Percentiles rank a stretch among this genome's conserved stretches.
Evolutionary conservation across 2,888 invertebrate species (phyloP).

Genomic region (Lasioglossum malachurum): DNA sequence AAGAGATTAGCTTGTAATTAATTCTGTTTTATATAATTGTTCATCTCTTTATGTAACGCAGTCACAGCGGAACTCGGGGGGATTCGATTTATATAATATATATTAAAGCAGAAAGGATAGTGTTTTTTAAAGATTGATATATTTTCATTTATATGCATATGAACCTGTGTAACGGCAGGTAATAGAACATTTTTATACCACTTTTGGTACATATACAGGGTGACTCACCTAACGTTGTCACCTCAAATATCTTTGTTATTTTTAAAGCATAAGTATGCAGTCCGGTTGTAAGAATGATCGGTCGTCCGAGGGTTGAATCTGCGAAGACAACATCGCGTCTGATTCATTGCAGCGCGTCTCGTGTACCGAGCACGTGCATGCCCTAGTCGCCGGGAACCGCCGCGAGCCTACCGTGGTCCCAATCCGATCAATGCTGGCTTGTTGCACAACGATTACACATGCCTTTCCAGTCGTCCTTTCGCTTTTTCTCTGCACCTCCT

Average conservation of each 20-base stretch:
- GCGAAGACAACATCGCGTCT: background rate
- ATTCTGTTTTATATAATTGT: background rate
- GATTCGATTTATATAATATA: no score
- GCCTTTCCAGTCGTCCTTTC: conserved; percentile 69
- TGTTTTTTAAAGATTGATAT: no score
- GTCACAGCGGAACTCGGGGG: background rate
- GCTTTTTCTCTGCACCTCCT: conserved; percentile 60
- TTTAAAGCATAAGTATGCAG: background rate
- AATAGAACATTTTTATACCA: no score
- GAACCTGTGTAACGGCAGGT: no score
- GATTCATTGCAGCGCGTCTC: conserved; percentile 19
- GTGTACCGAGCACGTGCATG: conserved; percentile 61
- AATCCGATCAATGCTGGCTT: conserved; percentile 41
- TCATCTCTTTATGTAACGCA: background rate
- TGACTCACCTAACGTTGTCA: no score
- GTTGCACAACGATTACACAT: conserved; percentile 54
- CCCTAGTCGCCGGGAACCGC: conserved; percentile 47
- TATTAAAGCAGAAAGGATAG: no score
- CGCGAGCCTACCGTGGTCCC: conserved; percentile 8
- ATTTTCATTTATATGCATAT: no score
- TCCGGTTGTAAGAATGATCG: background rate
- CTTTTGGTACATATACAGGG: no score
- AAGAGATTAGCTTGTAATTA: background rate
- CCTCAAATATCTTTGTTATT: no score
- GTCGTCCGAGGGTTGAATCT: background rate